phyloP scores from a whole-genome alignment of 1,140 invertebrate genomes.

The Araneus ventricosus region DNA sequence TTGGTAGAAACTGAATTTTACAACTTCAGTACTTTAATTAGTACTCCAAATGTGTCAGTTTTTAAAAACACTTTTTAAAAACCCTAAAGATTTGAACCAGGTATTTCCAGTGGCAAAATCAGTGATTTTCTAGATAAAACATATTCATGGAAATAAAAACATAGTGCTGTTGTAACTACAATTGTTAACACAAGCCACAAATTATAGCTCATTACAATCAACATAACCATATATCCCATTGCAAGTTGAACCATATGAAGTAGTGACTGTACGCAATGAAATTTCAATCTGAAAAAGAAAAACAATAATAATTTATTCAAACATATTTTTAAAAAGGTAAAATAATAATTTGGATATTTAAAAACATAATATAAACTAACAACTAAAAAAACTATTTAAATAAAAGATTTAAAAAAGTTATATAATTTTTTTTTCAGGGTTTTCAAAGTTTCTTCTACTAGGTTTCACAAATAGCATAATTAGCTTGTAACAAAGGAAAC shows the following conservation, averaged over 20 bases:
- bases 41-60: no score
- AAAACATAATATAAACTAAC: not conserved
- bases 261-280: conserved; percentile 66
- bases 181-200: conserved; percentile 62
- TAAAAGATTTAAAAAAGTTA: not conserved
- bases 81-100: conserved; percentile 42
- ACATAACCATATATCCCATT: conserved; percentile 75
- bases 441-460: no score
- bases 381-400: not conserved
- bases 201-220: conserved; percentile 75
- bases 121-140: conserved; percentile 61
- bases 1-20: no score
- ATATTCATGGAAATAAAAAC: conserved; percentile 71
- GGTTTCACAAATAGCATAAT: no score
- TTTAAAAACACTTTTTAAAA: not conserved
- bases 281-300: conserved; percentile 64
- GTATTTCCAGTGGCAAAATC: conserved; percentile 68
- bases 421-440: not conserved
- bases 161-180: conserved; percentile 52
- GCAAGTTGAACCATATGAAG: conserved; percentile 74
- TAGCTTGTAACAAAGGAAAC: no score
- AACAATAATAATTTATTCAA: not conserved
- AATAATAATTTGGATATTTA: no score
- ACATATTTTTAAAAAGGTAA: not conserved
- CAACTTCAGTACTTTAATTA: no score